These are phyloP conservation scores for Vimba vimba DNA, from an alignment of 2,113 vertebrate genomes.

Conservation along the genomic window DNA sequence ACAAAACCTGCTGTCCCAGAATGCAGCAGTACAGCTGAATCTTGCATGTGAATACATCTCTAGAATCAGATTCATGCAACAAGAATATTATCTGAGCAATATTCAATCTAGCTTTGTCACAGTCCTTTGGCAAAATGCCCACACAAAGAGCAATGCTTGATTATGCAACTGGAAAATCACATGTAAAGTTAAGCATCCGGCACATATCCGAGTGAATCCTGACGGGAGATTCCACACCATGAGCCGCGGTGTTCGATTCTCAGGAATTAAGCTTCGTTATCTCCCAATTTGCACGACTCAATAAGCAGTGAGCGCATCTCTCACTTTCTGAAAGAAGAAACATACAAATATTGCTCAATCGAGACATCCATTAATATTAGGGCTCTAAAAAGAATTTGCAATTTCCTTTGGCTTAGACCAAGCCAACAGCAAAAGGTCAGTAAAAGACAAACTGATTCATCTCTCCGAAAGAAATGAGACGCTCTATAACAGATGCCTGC, in stretches of 20 bases:
- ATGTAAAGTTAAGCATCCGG: not conserved
- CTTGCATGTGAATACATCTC: not conserved
- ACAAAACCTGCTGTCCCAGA: not conserved
- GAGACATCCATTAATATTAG: slow-evolving; percentile 38
- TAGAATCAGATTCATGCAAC: not conserved
- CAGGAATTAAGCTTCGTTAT: not conserved
- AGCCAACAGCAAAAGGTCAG: slow-evolving; percentile 48
- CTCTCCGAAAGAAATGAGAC: slow-evolving; percentile 37
- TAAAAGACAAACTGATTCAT: slow-evolving; percentile 52
- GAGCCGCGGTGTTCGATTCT: not conserved
- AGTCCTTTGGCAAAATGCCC: no score
- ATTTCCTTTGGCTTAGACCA: slow-evolving; percentile 41
- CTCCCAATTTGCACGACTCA: not conserved
- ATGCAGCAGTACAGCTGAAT: not conserved
- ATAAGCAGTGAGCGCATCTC: not conserved
- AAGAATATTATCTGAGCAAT: not conserved
- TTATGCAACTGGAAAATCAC: not conserved
- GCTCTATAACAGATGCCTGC: slow-evolving; percentile 13
- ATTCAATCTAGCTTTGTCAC: not conserved
- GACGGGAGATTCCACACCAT: not conserved
- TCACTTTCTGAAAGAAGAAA: not conserved
- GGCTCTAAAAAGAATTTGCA: slow-evolving; percentile 47
- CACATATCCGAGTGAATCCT: not conserved
- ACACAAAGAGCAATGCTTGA: not conserved
- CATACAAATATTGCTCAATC: slow-evolving; percentile 4